Evolutionary conservation across 2,113 vertebrate species (phyloP).

Genomic region (Hypocryptadius cinnamomeus): DNA sequence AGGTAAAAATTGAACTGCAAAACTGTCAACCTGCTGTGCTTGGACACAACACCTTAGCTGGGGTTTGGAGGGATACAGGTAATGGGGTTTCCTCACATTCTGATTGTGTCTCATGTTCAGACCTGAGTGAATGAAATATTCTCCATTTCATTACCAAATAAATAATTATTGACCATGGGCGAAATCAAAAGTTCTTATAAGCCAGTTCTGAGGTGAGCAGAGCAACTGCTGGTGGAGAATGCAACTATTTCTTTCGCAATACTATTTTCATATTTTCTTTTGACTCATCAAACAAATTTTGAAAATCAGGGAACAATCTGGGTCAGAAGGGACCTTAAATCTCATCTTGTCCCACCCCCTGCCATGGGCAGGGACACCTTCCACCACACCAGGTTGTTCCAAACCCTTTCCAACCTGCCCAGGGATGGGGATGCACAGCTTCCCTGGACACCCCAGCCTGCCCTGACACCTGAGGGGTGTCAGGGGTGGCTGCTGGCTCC

Average conservation of each 20-base stretch:
- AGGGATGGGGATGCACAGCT: too few relatives aligned
- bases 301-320: background rate
- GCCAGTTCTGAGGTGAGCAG: background rate
- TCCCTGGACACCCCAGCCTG: background rate
- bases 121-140: background rate
- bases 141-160: background rate
- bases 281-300: background rate
- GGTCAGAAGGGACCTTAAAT: background rate
- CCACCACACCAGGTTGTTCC: background rate
- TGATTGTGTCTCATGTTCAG: background rate
- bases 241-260: background rate
- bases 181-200: background rate
- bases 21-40: background rate
- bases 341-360: background rate
- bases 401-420: background rate
- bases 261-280: background rate
- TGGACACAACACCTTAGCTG: background rate
- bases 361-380: background rate
- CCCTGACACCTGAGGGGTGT: background rate
- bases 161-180: background rate
- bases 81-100: background rate
- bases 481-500: background rate
- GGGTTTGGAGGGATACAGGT: background rate
- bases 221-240: background rate
- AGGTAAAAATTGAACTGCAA: slow-evolving; percentile 12